Base-by-base conservation (phyloP, 2,113 vertebrate genomes). In the Echinops telfairi region DNA sequence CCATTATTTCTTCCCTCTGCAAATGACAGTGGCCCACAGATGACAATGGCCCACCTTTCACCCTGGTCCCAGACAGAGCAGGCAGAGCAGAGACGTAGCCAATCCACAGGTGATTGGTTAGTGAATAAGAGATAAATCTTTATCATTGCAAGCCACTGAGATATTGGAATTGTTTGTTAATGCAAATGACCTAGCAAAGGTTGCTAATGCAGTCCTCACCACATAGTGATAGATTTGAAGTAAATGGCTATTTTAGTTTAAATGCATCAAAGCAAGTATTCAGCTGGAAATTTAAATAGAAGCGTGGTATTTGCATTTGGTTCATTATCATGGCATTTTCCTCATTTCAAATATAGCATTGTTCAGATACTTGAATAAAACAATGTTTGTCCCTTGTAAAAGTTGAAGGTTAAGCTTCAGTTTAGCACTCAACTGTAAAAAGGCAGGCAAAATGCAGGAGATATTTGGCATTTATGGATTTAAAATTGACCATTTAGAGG, bases 231-330 rank as follows among this genome's bases (percentile, higher is more conserved):
- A 70, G 82, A 62, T 64, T 75, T 84, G 64, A 78, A 94, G 71
- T 89, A 71, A 95, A 71, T 73, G 6, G 43, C n/a, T 70, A 22
- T 71, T 90, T 93, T 73, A 77, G 10, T 66, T 89, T n/a, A 84
- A 73, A 70, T 9, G 0, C 16, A 10, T 2, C 73, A 27, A 93
- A 82, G 25, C 31, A 88, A 8, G 4, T 57, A 75, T 94, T 84
- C 73, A 60, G 2, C n/a, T 91, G 70, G 53, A 84, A 84, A 83
- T 93, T 79, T 86, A 87, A 36, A 71, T 33, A 66, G 86, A 95
- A 81, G 4, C 20, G 89, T 60, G 3, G 82, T 70, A 85, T 82
- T 73, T 87, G 11, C 17, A 76, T 75, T 86, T 93, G 57, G 12
- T 75, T 80, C n/a, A 47, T 73, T 93, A 25, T 90, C 29, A 79